A percentile compares a stretch with the other conserved stretches of the same genome.
These are phyloP conservation scores for Episyrphus balteatus DNA, from an alignment of 1,140 invertebrate species.

Conservation along the genomic window DNA sequence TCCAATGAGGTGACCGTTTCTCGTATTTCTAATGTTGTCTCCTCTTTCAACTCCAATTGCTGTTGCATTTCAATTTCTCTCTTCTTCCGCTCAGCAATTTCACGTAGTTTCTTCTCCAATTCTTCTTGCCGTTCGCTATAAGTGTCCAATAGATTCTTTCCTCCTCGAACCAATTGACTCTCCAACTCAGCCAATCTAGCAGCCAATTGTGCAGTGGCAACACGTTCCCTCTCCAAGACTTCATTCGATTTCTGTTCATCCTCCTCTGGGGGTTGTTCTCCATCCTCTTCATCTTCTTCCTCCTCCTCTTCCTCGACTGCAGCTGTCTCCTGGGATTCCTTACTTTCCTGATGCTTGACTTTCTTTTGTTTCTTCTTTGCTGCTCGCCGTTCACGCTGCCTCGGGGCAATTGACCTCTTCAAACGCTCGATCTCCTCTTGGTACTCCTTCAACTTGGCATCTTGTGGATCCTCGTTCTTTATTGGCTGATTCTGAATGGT, in stretches of 20 bases:
- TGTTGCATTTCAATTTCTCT: slow-evolving; percentile 75
- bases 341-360: slow-evolving; percentile 8
- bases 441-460: slow-evolving; percentile 77
- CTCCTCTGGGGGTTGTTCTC: slow-evolving; percentile 37
- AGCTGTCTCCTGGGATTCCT: slow-evolving; percentile 9
- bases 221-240: slow-evolving; percentile 36
- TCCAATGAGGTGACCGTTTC: slow-evolving; percentile 78
- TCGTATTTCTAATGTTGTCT: slow-evolving; percentile 72
- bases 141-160: slow-evolving; percentile 80
- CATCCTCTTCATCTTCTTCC: slow-evolving; percentile 44
- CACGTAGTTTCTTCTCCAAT: slow-evolving; percentile 63
- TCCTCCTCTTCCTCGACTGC: slow-evolving; percentile 46
- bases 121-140: slow-evolving; percentile 80
- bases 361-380: slow-evolving; percentile 20
- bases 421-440: slow-evolving; percentile 72
- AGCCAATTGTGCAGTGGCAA: slow-evolving; percentile 39
- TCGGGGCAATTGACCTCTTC: slow-evolving; percentile 40
- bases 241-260: slow-evolving; percentile 36
- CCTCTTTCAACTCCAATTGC: slow-evolving; percentile 76
- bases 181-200: slow-evolving; percentile 60
- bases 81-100: slow-evolving; percentile 75
- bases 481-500: slow-evolving; percentile 90
- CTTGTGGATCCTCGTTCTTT: slow-evolving; percentile 93
- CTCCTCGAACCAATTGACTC: slow-evolving; percentile 74
- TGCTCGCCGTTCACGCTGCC: slow-evolving; percentile 31